Evolutionary conservation across 1,140 invertebrate species (phyloP).

Genomic region (Bombus fervidus): DNA sequence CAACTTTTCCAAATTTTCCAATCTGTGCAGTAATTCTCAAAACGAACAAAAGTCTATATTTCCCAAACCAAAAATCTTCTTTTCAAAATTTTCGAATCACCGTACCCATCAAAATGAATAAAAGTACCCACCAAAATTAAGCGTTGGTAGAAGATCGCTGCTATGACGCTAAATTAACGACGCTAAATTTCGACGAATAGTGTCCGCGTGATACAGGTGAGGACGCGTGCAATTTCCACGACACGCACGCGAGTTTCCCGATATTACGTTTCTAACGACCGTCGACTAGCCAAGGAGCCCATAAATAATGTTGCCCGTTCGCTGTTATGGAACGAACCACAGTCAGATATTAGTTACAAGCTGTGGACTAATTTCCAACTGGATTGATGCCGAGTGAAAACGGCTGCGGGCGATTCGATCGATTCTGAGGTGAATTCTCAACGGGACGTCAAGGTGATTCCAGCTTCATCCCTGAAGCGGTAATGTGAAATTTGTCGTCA

Average conservation of each 20-base stretch:
- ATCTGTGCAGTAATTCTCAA: no score
- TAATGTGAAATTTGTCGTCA: constrained; percentile 14
- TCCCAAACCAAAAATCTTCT: no score
- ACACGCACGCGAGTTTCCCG: constrained; percentile 6
- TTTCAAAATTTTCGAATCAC: no score
- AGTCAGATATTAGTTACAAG: constrained; percentile 51
- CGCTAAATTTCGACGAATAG: constrained; percentile 15
- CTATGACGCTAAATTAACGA: neutral
- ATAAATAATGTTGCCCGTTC: constrained; percentile 31
- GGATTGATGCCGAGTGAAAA: constrained; percentile 37
- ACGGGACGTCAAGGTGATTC: neutral
- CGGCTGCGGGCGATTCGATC: constrained; percentile 37
- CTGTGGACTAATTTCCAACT: constrained; percentile 42
- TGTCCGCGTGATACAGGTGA: neutral
- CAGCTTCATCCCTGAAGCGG: neutral
- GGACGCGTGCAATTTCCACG: constrained; percentile 28
- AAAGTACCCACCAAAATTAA: no score
- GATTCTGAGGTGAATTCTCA: constrained; percentile 32
- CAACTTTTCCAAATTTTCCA: no score
- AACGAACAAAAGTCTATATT: no score
- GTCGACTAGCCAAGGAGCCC: constrained; percentile 19
- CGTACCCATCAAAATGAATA: no score
- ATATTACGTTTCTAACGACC: constrained; percentile 23
- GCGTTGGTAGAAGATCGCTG: no score
- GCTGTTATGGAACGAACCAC: neutral